phyloP scores from a whole-genome alignment of 2,797 vertebrate species.

The Crypturellus tataupa region DNA sequence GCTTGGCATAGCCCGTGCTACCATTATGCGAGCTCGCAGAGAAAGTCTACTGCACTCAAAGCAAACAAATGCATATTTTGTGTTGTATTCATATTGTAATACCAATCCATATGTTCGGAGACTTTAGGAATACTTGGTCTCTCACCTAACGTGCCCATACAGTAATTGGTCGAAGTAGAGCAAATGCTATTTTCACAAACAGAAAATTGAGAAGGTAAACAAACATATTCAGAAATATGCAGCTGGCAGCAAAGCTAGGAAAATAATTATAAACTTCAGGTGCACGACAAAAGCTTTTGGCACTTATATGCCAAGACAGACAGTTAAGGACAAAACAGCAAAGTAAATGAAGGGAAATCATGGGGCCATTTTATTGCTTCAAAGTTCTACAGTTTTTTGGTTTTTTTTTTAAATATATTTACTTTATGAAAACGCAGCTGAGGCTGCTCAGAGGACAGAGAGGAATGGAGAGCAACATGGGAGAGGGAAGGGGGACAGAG shows the following conservation, averaged over 20 bases:
- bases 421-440: background rate
- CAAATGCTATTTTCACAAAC: background rate
- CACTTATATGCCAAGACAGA: background rate
- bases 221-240: background rate
- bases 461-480: background rate
- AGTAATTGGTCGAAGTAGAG: background rate
- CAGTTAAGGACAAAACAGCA: background rate
- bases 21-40: background rate
- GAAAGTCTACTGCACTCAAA: conserved; percentile 20
- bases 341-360: background rate
- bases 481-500: fast-evolving
- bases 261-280: background rate
- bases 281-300: background rate
- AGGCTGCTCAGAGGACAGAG: background rate
- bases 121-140: background rate
- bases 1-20: background rate
- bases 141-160: background rate
- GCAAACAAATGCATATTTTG: background rate
- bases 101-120: background rate
- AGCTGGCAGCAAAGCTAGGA: background rate
- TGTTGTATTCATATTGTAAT: background rate
- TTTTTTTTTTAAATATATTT: background rate
- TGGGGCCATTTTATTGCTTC: background rate
- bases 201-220: background rate
- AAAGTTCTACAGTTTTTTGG: background rate